Percentiles rank a stretch among this genome's conserved stretches.
Conservation (phyloP, 1,140 invertebrate species). For the Eumaeus atala region DNA sequence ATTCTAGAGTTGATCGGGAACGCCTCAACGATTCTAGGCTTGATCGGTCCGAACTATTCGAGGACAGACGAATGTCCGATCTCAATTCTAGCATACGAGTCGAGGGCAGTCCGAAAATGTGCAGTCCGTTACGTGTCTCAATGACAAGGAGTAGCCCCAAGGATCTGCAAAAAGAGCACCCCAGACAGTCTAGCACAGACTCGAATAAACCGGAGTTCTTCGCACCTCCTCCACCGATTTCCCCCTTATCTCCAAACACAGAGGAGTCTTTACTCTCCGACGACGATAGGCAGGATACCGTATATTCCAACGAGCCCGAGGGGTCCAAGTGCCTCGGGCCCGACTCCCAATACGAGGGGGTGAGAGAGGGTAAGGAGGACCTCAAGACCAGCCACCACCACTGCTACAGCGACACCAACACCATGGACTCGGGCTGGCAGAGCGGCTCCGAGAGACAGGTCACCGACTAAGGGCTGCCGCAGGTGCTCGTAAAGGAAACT, state of each 20-base stretch:
- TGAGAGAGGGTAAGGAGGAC: conserved; percentile 51
- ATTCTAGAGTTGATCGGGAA: conserved; percentile 29
- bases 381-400: conserved; percentile 58
- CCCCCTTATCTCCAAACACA: conserved; percentile 58
- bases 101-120: conserved; percentile 53
- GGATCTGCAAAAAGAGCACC: conserved; percentile 43
- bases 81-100: conserved; percentile 52
- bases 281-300: conserved; percentile 44
- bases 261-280: conserved; percentile 61
- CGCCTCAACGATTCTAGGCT: conserved; percentile 24
- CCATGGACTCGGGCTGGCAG: conserved; percentile 73
- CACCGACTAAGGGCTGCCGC: conserved; percentile 50
- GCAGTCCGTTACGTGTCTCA: conserved; percentile 44
- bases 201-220: conserved; percentile 44
- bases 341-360: conserved; percentile 64
- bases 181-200: conserved; percentile 42
- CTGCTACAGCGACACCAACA: conserved; percentile 71
- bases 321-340: conserved; percentile 57
- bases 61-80: conserved; percentile 48
- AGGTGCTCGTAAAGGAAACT: too few relatives aligned
- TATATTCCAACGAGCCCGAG: conserved; percentile 55
- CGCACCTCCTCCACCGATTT: conserved; percentile 35
- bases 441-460: conserved; percentile 70
- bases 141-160: conserved; percentile 42
- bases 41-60: conserved; percentile 34